These are phyloP conservation scores for Perca schrenkii DNA, from an alignment of 2,113 vertebrate genomes.

Conservation along the genomic window DNA sequence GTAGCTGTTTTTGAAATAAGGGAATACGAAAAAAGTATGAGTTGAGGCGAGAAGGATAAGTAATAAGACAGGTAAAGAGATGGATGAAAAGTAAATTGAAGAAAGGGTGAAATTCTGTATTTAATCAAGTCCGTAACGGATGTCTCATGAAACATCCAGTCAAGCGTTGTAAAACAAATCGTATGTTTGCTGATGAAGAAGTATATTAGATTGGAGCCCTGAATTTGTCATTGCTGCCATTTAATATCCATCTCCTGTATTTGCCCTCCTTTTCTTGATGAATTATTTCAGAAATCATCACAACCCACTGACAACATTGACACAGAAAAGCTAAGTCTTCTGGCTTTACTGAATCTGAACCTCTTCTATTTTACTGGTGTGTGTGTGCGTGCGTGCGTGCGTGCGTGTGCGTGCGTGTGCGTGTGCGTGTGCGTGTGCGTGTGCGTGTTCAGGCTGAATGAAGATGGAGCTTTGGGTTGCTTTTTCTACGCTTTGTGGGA, in stretches of 20 bases:
- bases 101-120: background rate
- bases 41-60: background rate
- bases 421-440: background rate
- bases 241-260: background rate
- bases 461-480: constrained; percentile 30
- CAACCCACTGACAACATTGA: background rate
- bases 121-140: constrained; percentile 5
- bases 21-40: constrained; percentile 33
- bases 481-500: background rate
- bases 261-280: background rate
- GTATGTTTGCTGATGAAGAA: background rate
- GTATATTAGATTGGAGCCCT: background rate
- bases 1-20: constrained; percentile 39
- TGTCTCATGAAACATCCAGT: constrained; percentile 3
- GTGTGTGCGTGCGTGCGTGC: constrained; percentile 5
- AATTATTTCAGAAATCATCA: background rate
- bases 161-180: background rate
- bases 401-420: background rate
- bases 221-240: background rate
- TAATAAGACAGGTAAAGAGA: constrained; percentile 46
- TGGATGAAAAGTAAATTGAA: background rate
- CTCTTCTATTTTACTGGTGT: background rate
- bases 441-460: constrained; percentile 20
- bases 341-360: background rate
- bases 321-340: background rate